Conservation (phyloP, 1,140 invertebrate genomes). For the Leguminivora glycinivorella region DNA sequence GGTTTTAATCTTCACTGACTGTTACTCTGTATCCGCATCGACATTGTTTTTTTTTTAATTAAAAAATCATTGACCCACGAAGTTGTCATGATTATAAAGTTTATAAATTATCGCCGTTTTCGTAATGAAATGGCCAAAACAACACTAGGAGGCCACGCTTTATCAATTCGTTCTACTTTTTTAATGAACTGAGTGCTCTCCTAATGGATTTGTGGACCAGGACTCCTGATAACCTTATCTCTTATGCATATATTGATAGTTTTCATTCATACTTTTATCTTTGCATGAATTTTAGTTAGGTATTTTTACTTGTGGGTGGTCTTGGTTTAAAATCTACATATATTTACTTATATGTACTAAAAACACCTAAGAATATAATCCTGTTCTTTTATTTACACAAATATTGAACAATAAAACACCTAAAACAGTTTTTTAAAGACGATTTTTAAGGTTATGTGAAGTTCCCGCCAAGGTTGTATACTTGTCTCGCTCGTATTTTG, state of each 20-base stretch:
- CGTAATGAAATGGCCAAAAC: constrained; percentile 2
- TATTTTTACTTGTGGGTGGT: neutral
- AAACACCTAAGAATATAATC: neutral
- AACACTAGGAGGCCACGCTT: constrained; percentile 11
- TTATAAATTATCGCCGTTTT: neutral
- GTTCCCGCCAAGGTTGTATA: constrained; percentile 1
- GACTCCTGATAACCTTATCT: neutral
- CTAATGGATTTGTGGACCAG: neutral
- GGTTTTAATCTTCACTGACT: too few species aligned
- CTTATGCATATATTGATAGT: neutral
- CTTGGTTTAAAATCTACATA: neutral
- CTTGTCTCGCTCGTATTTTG: neutral
- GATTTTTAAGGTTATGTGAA: neutral
- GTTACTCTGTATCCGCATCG: too few species aligned
- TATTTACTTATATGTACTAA: neutral
- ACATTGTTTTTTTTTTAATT: too few species aligned
- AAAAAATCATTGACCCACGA: too few species aligned
- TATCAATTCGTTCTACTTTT: constrained; percentile 15
- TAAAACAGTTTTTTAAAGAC: neutral
- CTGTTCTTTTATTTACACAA: too few species aligned
- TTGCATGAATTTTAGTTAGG: neutral
- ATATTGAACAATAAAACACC: neutral
- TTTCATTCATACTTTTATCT: neutral
- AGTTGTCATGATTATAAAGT: neutral
- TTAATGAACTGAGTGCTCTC: neutral